Conservation (phyloP, 2,888 invertebrate species). For the Azorinus chamasolen region DNA sequence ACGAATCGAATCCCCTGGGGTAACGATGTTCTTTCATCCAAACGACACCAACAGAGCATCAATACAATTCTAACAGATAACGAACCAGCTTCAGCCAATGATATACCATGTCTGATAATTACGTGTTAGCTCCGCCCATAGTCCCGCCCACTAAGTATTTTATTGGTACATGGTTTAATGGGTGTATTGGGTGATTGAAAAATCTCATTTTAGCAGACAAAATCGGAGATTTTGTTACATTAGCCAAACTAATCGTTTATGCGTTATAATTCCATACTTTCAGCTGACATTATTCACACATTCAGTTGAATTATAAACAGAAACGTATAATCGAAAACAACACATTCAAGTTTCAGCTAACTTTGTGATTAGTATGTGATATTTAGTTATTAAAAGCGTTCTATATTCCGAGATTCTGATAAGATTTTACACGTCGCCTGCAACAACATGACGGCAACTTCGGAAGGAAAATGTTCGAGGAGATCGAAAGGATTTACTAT, state of each 20-base stretch:
- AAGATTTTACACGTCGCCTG: too few species aligned
- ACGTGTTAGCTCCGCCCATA: slow-evolving; percentile 24
- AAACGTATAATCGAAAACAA: too few species aligned
- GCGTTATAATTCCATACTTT: too few species aligned
- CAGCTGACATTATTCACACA: too few species aligned
- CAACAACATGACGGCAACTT: slow-evolving; percentile 54
- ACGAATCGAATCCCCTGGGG: slow-evolving; percentile 11
- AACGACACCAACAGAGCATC: neutral
- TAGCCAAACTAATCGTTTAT: slow-evolving; percentile 36
- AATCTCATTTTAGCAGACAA: slow-evolving; percentile 57
- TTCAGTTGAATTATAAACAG: too few species aligned
- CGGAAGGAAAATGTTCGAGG: slow-evolving; percentile 31
- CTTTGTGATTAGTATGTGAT: too few species aligned
- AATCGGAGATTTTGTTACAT: slow-evolving; percentile 61
- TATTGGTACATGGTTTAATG: slow-evolving; percentile 33
- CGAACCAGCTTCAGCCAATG: slow-evolving; percentile 34
- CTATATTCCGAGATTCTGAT: too few species aligned
- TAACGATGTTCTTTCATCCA: neutral
- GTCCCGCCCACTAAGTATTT: slow-evolving; percentile 29
- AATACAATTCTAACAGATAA: neutral
- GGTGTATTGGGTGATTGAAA: slow-evolving; percentile 39
- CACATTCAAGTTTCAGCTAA: too few species aligned
- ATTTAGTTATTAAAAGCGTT: too few species aligned
- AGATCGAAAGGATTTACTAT: slow-evolving; percentile 69
- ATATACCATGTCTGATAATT: slow-evolving; percentile 5